These are phyloP conservation scores for Diabrotica virgifera DNA, from an alignment of 1,140 invertebrate genomes.

Conservation along the genomic window DNA sequence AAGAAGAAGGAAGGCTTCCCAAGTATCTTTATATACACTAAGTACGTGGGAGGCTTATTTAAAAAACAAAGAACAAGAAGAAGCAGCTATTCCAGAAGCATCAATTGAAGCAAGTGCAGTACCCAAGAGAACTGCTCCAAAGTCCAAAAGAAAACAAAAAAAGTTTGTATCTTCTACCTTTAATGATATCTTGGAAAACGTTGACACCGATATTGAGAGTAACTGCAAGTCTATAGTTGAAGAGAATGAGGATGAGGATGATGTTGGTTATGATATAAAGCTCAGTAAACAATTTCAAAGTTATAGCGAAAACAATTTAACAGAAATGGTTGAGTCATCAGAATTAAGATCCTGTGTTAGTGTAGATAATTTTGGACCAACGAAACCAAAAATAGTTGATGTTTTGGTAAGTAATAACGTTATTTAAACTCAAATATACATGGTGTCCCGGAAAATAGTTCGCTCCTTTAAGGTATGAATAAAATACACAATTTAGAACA, in stretches of 20 bases:
- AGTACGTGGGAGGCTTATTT: constrained; percentile 33
- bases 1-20: constrained; percentile 22
- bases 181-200: constrained; percentile 28
- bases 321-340: not conserved
- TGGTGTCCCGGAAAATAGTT: too few relatives aligned
- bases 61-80: constrained; percentile 23
- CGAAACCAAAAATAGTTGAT: not conserved
- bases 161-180: constrained; percentile 37
- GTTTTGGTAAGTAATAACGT: not conserved
- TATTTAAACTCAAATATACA: too few relatives aligned
- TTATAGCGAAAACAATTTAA: constrained; percentile 3
- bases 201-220: not conserved
- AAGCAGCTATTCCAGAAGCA: not conserved
- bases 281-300: not conserved
- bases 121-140: constrained; percentile 19
- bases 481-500: too few relatives aligned
- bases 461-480: too few relatives aligned
- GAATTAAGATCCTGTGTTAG: not conserved
- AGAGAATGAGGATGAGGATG: not conserved
- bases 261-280: not conserved
- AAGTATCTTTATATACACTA: constrained; percentile 22
- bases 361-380: not conserved
- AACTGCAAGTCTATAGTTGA: not conserved
- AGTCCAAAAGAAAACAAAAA: constrained; percentile 23
- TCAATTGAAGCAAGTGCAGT: constrained; percentile 9